Evolutionary conservation across 2,888 invertebrate species (phyloP).

Genomic region (Drosophila histrio): DNA sequence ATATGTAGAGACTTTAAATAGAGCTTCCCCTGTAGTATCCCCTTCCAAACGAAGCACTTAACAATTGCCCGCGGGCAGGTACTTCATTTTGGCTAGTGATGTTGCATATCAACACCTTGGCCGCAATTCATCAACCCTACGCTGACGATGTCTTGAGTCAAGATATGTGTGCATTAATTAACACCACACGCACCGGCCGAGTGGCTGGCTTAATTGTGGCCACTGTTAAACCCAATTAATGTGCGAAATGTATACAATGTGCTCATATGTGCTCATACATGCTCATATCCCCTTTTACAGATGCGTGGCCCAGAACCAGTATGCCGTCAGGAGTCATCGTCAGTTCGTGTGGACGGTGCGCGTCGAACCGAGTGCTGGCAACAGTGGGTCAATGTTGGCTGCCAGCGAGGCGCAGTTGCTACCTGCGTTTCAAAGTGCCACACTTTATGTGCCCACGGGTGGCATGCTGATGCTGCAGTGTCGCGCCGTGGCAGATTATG

Average conservation of each 20-base stretch:
- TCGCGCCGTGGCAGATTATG: slow-evolving; percentile 67
- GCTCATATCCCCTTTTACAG: slow-evolving; percentile 75
- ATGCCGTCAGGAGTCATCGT: slow-evolving; percentile 83
- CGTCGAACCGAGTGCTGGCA: slow-evolving; percentile 47
- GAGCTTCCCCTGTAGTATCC: neutral
- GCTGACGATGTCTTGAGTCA: neutral
- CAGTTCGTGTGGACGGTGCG: slow-evolving; percentile 79
- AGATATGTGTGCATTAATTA: slow-evolving; percentile 61
- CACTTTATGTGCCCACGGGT: slow-evolving; percentile 77
- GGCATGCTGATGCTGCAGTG: slow-evolving; percentile 78
- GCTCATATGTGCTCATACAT: neutral
- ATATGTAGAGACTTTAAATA: neutral
- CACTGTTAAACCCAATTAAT: slow-evolving; percentile 42
- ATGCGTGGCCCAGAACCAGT: slow-evolving; percentile 85
- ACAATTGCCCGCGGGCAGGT: slow-evolving; percentile 14
- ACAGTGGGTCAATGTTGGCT: neutral
- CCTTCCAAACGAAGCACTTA: slow-evolving; percentile 35
- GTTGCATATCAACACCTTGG: slow-evolving; percentile 67
- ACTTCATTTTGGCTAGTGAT: slow-evolving; percentile 44
- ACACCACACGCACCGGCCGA: slow-evolving; percentile 57
- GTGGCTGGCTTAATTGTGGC: slow-evolving; percentile 64
- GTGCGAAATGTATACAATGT: slow-evolving; percentile 26
- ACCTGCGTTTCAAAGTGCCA: slow-evolving; percentile 81
- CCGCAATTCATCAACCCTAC: slow-evolving; percentile 45
- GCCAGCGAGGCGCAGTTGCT: slow-evolving; percentile 67